Percentiles rank a stretch among this genome's conserved stretches.
Evolutionary conservation across 2,113 vertebrate genomes (phyloP).

Genomic region (Varanus salvator): DNA sequence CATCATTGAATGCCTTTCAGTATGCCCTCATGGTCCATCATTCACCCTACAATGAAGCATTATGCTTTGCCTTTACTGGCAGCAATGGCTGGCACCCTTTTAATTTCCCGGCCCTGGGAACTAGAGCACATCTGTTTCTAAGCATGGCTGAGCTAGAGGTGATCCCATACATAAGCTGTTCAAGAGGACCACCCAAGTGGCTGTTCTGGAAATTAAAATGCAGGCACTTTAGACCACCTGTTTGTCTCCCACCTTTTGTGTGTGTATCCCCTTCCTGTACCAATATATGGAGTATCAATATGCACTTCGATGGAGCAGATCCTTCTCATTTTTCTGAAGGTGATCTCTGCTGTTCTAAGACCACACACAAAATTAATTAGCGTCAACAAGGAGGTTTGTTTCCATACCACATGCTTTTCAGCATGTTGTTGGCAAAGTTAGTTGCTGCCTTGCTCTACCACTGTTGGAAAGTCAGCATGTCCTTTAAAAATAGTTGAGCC

Average conservation of each 20-base stretch:
- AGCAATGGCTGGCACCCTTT: constrained; percentile 42
- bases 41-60: constrained; percentile 39
- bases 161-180: constrained; percentile 55
- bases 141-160: constrained; percentile 54
- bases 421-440: constrained; percentile 55
- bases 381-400: constrained; percentile 53
- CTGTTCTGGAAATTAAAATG: background rate
- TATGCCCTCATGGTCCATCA: background rate
- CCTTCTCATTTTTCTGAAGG: constrained; percentile 60
- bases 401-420: background rate
- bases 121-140: constrained; percentile 16
- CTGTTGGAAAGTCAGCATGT: constrained; percentile 41
- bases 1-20: background rate
- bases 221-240: background rate
- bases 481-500: constrained; percentile 39
- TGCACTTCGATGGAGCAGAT: constrained; percentile 62
- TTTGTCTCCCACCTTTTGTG: background rate
- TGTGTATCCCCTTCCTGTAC: constrained; percentile 11
- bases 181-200: constrained; percentile 64
- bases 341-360: constrained; percentile 47
- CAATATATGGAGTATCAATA: constrained; percentile 65
- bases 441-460: constrained; percentile 45
- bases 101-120: constrained; percentile 27
- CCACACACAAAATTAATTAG: background rate
- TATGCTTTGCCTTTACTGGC: constrained; percentile 15